Percentiles rank a stretch among this genome's conserved stretches.
These are phyloP conservation scores for Heliocidaris tuberculata DNA, from an alignment of 35 echinoderm and acorn worm genomes.

Conservation along the genomic window DNA sequence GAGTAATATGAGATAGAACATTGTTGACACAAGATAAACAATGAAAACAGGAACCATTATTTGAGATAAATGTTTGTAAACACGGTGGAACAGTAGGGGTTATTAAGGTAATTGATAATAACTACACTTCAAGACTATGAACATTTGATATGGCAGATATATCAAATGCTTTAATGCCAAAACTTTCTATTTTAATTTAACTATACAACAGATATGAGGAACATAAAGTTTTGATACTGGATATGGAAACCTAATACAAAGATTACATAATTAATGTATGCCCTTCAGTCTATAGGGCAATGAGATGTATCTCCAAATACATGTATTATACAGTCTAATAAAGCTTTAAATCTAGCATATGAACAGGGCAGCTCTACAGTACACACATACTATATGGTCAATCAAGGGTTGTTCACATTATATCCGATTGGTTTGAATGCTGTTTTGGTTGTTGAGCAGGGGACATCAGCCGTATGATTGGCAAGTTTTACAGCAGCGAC, in stretches of 20 bases:
- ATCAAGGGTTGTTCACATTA: not conserved
- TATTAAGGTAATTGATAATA: too few relatives aligned
- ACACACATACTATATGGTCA: conserved; percentile 11
- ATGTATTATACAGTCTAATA: not conserved
- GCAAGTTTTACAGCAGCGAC: conserved; percentile 36
- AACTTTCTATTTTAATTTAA: too few relatives aligned
- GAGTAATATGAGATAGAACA: too few relatives aligned
- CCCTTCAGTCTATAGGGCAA: not conserved
- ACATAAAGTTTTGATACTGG: not conserved
- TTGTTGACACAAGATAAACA: too few relatives aligned
- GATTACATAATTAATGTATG: not conserved
- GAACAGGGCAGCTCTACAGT: not conserved
- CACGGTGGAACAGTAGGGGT: too few relatives aligned
- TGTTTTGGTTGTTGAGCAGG: not conserved
- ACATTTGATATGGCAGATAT: too few relatives aligned
- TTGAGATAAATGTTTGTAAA: too few relatives aligned
- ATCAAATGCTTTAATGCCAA: too few relatives aligned
- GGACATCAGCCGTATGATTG: conserved; percentile 32
- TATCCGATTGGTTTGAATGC: not conserved
- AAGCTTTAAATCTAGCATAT: conserved; percentile 18
- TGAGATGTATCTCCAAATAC: not conserved
- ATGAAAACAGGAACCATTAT: too few relatives aligned
- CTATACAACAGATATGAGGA: not conserved
- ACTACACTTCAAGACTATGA: too few relatives aligned
- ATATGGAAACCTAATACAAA: not conserved